phyloP scores from a whole-genome alignment of 2,113 vertebrate genomes.

The Copsychus sechellarum region DNA sequence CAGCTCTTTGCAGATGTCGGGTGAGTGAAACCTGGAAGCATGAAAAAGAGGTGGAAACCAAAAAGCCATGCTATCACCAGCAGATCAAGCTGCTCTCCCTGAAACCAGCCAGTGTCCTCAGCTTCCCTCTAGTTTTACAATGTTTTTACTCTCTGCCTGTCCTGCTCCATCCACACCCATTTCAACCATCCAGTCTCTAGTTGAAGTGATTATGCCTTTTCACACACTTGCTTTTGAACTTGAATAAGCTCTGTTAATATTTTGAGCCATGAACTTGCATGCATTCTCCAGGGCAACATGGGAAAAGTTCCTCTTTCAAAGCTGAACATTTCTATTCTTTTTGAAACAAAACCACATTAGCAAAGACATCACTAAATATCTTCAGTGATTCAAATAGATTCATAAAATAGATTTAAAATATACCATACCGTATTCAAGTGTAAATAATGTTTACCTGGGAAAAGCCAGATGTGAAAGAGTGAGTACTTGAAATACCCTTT shows the following conservation, averaged over 20 bases:
- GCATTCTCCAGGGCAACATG: neutral
- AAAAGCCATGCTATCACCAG: neutral
- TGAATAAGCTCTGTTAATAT: neutral
- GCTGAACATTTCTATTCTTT: neutral
- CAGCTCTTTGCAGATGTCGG: neutral
- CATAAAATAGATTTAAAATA: neutral
- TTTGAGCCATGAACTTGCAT: neutral
- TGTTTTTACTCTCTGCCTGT: neutral
- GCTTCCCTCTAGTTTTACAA: neutral
- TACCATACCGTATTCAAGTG: neutral
- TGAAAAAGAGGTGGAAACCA: neutral
- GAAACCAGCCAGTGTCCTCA: neutral
- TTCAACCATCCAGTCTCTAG: neutral
- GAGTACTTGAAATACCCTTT: neutral
- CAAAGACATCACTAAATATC: neutral
- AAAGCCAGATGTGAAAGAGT: neutral
- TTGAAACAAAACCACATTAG: neutral
- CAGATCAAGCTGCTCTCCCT: neutral
- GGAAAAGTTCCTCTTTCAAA: neutral
- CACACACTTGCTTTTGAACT: neutral
- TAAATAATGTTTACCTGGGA: neutral
- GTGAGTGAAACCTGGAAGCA: neutral
- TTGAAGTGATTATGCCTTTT: neutral
- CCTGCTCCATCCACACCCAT: neutral
- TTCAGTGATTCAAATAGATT: neutral